Percentiles rank a stretch among this genome's conserved stretches.
Evolutionary conservation across 2,113 vertebrate species (phyloP).

Genomic region (Silurus meridionalis): DNA sequence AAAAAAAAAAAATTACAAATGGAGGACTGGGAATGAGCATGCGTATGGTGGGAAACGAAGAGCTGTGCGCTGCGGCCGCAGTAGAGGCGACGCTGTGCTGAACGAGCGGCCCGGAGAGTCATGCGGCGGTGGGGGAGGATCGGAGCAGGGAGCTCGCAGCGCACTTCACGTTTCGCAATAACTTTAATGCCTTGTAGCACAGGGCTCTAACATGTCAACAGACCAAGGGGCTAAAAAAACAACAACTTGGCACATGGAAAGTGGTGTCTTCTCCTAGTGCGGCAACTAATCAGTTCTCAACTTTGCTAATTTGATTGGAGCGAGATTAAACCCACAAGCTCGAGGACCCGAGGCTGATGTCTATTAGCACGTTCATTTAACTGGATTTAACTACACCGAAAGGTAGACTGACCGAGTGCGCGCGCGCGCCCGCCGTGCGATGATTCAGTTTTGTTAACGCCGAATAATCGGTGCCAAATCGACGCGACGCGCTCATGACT

Average conservation of each 20-base stretch:
- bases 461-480: conserved; percentile 16
- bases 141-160: conserved; percentile 59
- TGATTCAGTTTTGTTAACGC: background rate
- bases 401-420: background rate
- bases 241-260: background rate
- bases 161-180: conserved; percentile 51
- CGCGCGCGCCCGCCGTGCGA: background rate
- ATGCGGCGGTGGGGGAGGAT: conserved; percentile 74
- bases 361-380: background rate
- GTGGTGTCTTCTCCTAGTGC: background rate
- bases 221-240: conserved; percentile 28
- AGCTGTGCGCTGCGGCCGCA: conserved; percentile 32
- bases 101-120: conserved; percentile 62
- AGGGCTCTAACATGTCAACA: conserved; percentile 54
- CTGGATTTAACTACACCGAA: no score
- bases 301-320: background rate
- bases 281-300: conserved; percentile 13
- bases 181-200: conserved; percentile 48
- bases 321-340: background rate
- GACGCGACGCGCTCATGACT: conserved; percentile 24
- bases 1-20: conserved; percentile 47
- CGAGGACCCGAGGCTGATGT: background rate
- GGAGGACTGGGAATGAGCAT: conserved; percentile 63
- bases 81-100: conserved; percentile 40
- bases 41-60: conserved; percentile 42